Evolutionary conservation across 2,888 invertebrate species (phyloP).

Genomic region (Oxycera nigricornis): DNA sequence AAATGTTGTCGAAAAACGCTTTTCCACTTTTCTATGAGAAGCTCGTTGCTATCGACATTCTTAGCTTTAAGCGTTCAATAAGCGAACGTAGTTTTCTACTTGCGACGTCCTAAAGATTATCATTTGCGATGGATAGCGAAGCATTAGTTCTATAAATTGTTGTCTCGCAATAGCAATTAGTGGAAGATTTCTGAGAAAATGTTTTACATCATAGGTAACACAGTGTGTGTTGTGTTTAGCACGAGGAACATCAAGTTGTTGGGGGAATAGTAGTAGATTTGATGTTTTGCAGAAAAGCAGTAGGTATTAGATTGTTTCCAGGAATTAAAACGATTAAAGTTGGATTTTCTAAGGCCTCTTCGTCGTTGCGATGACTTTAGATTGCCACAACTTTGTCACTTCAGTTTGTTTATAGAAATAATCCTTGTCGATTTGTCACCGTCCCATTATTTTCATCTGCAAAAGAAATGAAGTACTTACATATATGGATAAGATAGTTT

Average conservation of each 20-base stretch:
- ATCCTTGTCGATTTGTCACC: conserved; percentile 44
- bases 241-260: conserved; percentile 29
- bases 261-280: not conserved
- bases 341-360: conserved; percentile 33
- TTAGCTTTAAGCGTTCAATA: no score
- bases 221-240: not conserved
- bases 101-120: no score
- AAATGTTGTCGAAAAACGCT: no score
- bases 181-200: conserved; percentile 21
- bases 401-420: conserved; percentile 6
- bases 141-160: no score
- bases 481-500: no score
- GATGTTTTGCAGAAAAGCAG: conserved; percentile 2
- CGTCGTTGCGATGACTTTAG: conserved; percentile 35
- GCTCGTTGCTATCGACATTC: no score
- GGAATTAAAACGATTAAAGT: conserved; percentile 22
- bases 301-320: not conserved
- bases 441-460: conserved; percentile 46
- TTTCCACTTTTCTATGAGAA: no score
- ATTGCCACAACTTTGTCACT: conserved; percentile 16
- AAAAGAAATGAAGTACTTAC: no score
- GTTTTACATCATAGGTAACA: not conserved
- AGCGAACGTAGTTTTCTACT: no score
- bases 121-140: no score
- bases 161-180: no score